Conservation (phyloP, 2,113 vertebrate species). For the Picathartes gymnocephalus region DNA sequence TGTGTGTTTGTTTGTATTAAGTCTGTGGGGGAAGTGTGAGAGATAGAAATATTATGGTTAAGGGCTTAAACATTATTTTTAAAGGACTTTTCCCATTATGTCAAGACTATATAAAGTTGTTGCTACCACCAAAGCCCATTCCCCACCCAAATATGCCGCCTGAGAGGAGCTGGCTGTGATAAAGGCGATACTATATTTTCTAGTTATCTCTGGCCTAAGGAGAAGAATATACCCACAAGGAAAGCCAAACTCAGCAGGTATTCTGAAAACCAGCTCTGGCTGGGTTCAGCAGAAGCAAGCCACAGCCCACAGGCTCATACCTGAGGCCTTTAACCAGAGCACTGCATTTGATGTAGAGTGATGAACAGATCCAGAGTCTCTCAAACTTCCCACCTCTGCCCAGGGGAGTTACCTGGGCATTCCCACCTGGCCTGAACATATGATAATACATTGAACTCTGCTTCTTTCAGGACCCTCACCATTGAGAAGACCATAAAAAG, state of each 20-base stretch:
- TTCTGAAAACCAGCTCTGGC: background rate
- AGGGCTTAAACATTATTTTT: background rate
- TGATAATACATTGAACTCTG: background rate
- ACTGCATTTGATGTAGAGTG: background rate
- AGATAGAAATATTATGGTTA: background rate
- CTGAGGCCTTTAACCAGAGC: background rate
- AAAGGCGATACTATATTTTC: background rate
- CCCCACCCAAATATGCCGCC: background rate
- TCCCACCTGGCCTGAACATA: background rate
- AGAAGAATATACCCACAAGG: background rate
- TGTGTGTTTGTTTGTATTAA: background rate
- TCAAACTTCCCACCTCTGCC: background rate
- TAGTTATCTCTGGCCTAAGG: background rate
- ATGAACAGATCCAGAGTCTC: background rate
- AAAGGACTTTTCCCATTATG: background rate
- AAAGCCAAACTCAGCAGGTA: background rate
- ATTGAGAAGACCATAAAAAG: background rate
- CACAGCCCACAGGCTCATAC: background rate
- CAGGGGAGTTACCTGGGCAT: background rate
- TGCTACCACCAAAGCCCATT: background rate
- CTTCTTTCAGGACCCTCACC: background rate
- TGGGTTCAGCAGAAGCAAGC: accelerated
- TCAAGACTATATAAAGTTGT: background rate
- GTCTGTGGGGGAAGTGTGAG: background rate
- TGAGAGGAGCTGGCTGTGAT: background rate